Evolutionary conservation across 1,140 invertebrate genomes (phyloP).

Genomic region (Drosophila miranda): DNA sequence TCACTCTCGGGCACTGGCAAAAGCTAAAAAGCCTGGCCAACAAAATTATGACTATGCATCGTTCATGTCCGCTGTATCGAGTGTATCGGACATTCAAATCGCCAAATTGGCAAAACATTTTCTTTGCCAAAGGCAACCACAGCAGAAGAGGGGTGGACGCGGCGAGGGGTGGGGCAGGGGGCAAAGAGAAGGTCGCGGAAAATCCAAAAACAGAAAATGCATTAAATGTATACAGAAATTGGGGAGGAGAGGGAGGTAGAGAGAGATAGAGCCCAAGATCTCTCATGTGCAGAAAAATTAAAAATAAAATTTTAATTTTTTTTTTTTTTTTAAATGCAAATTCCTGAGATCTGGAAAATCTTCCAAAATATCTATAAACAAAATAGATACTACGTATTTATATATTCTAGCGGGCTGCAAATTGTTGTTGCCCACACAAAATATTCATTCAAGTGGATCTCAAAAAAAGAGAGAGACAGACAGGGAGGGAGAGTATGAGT

Average conservation of each 20-base stretch:
- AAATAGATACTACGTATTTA: not conserved
- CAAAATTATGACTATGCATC: slow-evolving; percentile 55
- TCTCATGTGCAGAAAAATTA: slow-evolving; percentile 4
- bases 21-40: not conserved
- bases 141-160: too few relatives aligned
- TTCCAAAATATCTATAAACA: slow-evolving; percentile 24
- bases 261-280: slow-evolving; percentile 7
- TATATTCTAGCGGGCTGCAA: slow-evolving; percentile 2
- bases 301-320: not conserved
- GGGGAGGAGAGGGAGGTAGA: slow-evolving; percentile 2
- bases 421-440: slow-evolving; percentile 11
- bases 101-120: slow-evolving; percentile 62
- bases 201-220: slow-evolving; percentile 22
- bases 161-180: too few relatives aligned
- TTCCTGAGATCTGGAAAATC: slow-evolving; percentile 24
- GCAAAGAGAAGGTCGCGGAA: slow-evolving; percentile 47
- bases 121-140: slow-evolving; percentile 37
- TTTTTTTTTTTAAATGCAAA: slow-evolving; percentile 8
- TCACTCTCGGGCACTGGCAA: slow-evolving; percentile 31
- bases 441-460: slow-evolving; percentile 9
- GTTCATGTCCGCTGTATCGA: slow-evolving; percentile 40
- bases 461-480: not conserved
- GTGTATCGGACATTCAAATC: slow-evolving; percentile 68
- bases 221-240: not conserved
- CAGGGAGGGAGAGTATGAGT: too few relatives aligned